Conservation (phyloP, 2,113 vertebrate genomes). For the Atractosteus spatula region DNA sequence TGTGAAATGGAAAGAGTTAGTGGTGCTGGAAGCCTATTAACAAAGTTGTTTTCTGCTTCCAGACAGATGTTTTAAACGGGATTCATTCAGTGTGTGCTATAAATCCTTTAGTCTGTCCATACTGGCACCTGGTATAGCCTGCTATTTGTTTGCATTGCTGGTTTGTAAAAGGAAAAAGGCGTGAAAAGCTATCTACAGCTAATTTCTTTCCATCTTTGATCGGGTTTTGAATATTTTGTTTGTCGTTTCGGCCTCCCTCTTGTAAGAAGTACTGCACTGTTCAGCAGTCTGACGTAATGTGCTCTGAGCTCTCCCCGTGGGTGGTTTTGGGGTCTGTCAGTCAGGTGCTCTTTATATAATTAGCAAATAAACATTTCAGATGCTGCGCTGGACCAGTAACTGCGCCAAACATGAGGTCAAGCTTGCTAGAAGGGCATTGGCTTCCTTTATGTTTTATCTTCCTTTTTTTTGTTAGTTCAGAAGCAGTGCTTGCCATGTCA, state of each 20-base stretch:
- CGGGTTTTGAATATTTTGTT: neutral
- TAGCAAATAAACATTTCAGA: neutral
- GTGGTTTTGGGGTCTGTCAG: neutral
- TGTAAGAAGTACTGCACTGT: neutral
- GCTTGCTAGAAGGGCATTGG: neutral
- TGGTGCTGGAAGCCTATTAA: slow-evolving; percentile 16
- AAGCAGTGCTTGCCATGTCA: slow-evolving; percentile 79
- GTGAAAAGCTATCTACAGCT: neutral
- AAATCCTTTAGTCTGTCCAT: slow-evolving; percentile 11
- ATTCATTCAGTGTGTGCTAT: neutral
- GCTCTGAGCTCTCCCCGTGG: neutral
- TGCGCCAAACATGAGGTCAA: neutral
- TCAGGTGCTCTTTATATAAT: neutral
- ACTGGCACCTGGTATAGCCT: neutral
- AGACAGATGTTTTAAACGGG: slow-evolving; percentile 24
- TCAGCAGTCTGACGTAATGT: neutral
- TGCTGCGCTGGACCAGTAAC: neutral
- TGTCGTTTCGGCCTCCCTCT: neutral
- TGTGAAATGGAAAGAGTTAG: slow-evolving; percentile 6
- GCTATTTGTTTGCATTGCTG: neutral
- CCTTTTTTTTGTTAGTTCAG: slow-evolving; percentile 66
- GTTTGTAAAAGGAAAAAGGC: neutral
- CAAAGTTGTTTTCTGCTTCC: slow-evolving; percentile 10
- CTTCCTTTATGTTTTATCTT: neutral
- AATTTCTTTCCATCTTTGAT: neutral